A percentile compares a stretch with the other conserved stretches of the same genome.
These are phyloP conservation scores for Carassius auratus DNA, from an alignment of 2,113 vertebrate genomes.

Conservation along the genomic window DNA sequence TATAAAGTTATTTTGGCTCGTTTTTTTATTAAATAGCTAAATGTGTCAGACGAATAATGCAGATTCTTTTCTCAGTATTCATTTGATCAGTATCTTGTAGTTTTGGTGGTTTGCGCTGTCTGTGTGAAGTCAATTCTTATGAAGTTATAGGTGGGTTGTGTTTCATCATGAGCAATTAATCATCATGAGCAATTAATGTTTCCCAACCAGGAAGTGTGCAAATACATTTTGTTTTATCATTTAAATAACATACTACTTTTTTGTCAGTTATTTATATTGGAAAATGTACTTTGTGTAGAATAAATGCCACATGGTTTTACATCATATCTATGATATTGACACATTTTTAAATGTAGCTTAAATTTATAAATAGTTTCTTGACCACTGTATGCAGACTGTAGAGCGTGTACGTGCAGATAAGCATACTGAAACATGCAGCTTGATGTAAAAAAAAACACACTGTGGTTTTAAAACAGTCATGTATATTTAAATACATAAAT, in stretches of 20 bases:
- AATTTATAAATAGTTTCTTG: neutral
- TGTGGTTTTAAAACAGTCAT: neutral
- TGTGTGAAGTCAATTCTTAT: neutral
- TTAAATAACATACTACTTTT: neutral
- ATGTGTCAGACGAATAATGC: neutral
- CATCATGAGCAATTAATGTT: neutral
- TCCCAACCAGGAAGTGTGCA: neutral
- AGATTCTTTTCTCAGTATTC: neutral
- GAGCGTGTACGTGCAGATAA: neutral
- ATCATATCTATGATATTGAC: neutral
- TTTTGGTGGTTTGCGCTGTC: neutral
- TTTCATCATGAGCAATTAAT: neutral
- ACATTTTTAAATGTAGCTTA: neutral
- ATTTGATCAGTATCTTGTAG: neutral
- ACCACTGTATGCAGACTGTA: neutral
- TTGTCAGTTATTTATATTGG: neutral
- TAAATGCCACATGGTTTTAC: neutral
- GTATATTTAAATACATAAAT: neutral
- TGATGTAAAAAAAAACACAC: neutral
- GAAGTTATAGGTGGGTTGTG: neutral
- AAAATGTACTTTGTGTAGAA: neutral
- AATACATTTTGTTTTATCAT: neutral
- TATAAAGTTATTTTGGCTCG: too few relatives aligned
- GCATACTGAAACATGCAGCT: neutral
- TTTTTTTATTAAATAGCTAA: neutral